phyloP scores from a whole-genome alignment of 2,113 vertebrate species.

The Girardinichthys multiradiatus region DNA sequence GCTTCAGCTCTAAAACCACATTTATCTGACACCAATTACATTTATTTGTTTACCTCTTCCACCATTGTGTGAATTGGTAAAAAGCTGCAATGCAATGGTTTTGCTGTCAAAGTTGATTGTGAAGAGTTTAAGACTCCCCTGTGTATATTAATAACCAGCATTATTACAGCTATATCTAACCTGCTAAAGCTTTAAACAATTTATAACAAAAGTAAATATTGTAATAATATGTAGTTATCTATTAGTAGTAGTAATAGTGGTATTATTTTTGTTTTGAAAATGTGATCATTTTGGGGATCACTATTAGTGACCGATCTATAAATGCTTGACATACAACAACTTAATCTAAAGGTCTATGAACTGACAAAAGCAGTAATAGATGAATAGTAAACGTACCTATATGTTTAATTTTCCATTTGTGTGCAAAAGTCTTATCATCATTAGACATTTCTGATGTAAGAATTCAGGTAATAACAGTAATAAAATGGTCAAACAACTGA shows the following conservation, averaged over 20 bases:
- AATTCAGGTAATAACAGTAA: background rate
- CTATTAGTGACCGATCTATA: no score
- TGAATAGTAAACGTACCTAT: slow-evolving; percentile 38
- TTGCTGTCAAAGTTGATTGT: background rate
- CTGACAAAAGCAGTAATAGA: slow-evolving; percentile 35
- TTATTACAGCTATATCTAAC: background rate
- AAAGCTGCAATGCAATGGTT: no score
- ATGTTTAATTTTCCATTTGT: slow-evolving; percentile 12
- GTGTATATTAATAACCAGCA: background rate
- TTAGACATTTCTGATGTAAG: background rate
- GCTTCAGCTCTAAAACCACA: background rate
- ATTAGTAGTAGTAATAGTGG: background rate
- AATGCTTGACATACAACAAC: no score
- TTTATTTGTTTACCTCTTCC: no score
- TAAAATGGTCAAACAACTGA: slow-evolving; percentile 42
- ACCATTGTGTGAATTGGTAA: no score
- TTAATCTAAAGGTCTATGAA: background rate
- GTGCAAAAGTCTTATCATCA: background rate
- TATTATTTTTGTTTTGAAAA: background rate
- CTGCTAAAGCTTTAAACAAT: background rate
- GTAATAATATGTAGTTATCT: background rate
- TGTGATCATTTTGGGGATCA: background rate
- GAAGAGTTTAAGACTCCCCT: background rate
- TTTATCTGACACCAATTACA: background rate
- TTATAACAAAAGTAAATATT: background rate